Evolutionary conservation across 2,888 invertebrate genomes (phyloP).

Genomic region (Lutraria lutraria): DNA sequence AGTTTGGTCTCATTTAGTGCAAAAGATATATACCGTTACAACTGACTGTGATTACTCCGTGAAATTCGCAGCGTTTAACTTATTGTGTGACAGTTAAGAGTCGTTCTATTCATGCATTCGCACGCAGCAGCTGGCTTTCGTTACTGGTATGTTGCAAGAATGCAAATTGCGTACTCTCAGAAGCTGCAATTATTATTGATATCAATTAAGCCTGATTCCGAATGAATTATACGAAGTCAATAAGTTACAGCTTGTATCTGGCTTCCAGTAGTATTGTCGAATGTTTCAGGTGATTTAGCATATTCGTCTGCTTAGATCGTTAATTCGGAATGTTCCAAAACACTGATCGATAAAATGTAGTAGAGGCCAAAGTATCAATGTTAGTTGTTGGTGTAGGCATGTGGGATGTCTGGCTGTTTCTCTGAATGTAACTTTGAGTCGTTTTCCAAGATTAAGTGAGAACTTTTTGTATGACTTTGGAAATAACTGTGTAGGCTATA

Average conservation of each 20-base stretch:
- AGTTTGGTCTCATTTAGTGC: too few species aligned
- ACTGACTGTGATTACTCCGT: neutral
- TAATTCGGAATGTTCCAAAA: neutral
- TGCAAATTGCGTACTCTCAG: neutral
- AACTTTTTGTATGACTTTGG: neutral
- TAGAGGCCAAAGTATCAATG: neutral
- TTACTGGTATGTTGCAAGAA: neutral
- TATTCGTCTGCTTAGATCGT: neutral
- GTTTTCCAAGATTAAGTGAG: neutral
- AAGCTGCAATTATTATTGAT: neutral
- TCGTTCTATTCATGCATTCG: neutral
- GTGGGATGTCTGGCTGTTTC: neutral
- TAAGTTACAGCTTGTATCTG: neutral
- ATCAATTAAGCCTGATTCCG: neutral
- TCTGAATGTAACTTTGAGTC: neutral
- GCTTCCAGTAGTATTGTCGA: neutral
- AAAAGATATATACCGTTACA: too few species aligned
- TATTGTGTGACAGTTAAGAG: neutral
- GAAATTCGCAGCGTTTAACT: neutral
- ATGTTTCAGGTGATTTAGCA: neutral
- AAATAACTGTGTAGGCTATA: neutral
- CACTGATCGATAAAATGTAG: neutral
- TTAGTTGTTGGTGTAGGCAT: neutral
- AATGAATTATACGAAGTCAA: neutral
- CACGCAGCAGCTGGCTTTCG: neutral